These are phyloP conservation scores for Babylonia areolata DNA, from an alignment of 1,140 invertebrate species.

Conservation along the genomic window DNA sequence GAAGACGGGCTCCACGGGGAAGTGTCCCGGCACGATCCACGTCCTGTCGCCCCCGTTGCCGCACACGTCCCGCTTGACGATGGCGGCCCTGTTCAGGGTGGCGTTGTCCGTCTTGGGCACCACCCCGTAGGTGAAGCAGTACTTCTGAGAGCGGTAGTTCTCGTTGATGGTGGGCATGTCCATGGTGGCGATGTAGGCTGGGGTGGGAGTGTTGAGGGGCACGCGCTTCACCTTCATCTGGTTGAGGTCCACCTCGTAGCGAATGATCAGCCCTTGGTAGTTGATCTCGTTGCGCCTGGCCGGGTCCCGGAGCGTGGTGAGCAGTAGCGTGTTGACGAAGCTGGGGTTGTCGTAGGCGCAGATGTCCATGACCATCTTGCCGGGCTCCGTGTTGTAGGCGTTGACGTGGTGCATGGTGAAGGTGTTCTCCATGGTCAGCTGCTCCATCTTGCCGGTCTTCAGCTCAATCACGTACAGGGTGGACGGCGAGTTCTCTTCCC, in stretches of 20 bases:
- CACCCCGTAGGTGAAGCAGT: slow-evolving; percentile 69
- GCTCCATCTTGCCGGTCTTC: slow-evolving; percentile 50
- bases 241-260: slow-evolving; percentile 58
- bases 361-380: slow-evolving; percentile 61
- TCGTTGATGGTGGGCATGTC: slow-evolving; percentile 72
- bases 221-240: slow-evolving; percentile 30
- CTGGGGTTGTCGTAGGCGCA: slow-evolving; percentile 57
- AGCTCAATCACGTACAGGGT: slow-evolving; percentile 60
- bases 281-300: slow-evolving; percentile 50
- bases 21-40: slow-evolving; percentile 57
- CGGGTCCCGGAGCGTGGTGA: slow-evolving; percentile 51
- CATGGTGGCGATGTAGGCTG: slow-evolving; percentile 46
- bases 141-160: slow-evolving; percentile 56
- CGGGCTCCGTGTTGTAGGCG: slow-evolving; percentile 60
- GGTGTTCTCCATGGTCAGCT: slow-evolving; percentile 53
- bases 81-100: slow-evolving; percentile 52
- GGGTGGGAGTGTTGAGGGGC: background rate
- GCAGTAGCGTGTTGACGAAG: slow-evolving; percentile 55
- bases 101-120: slow-evolving; percentile 63
- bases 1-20: slow-evolving; percentile 68
- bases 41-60: slow-evolving; percentile 46
- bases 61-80: slow-evolving; percentile 72
- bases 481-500: slow-evolving; percentile 49
- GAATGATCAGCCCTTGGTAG: slow-evolving; percentile 46
- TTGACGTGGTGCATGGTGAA: slow-evolving; percentile 70